Evolutionary conservation across 2,888 invertebrate species (phyloP), one percentile per base, ranked within the genome.

Genomic region (Drosophila koepferae): DNA sequence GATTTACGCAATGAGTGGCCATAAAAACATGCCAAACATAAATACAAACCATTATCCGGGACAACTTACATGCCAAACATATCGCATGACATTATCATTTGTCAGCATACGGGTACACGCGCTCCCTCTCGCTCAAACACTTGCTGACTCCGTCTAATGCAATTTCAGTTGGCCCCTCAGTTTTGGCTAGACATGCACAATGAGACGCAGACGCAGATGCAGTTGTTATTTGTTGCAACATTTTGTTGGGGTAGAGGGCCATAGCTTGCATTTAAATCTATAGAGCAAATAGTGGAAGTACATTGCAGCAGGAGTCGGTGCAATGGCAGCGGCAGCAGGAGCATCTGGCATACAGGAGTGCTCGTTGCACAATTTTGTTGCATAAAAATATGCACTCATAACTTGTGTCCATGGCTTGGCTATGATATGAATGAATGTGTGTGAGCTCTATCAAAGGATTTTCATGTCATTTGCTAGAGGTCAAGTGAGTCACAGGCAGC

Each of bases 391-490:
- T 77, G 77, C 79, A 81, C 74, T 74, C 82, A 82, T 82, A 83
- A 83, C 78, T 83, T 78, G 70, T 60, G 77, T 69, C 83, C 80
- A 74, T 74, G 58, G 60, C 64, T 66, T 62, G 72, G 54, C 77
- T 75, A 14, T 82, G 82, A 81, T 84, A 82, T 80, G 84, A 81
- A 81, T 74, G 80, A 73, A 85, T 84, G 82, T 81, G 72, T 74
- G 70, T 63, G 49, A 75, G 62, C 74, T 84, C 80, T 83, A 83
- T 85, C 83, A 85, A 80, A 77, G 81, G 82, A 85, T 85, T 86
- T 86, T 72, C 81, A 79, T 86, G 81, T 76, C 79, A 86, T 86
- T 85, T 84, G 70, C 81, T 79, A 62, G 73, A 76, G 84, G 85
- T 85, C 84, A 85, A 85, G 79, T 74, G 77, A 76, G 70, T 72